Conservation (phyloP, 2,888 invertebrate genomes). For the Zaprionus lineosus region DNA sequence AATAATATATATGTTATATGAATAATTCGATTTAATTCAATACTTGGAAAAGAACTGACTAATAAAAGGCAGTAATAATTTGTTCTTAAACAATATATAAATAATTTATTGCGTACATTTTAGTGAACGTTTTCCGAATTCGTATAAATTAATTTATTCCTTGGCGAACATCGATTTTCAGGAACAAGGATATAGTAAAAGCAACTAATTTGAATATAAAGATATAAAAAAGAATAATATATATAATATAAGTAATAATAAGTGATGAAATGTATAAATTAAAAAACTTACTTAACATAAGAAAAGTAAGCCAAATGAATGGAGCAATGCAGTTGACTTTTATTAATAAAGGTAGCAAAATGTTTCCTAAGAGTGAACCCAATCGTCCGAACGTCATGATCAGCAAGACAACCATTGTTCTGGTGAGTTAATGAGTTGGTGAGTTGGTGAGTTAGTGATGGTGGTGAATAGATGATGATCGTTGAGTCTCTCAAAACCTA, state of each 20-base stretch:
- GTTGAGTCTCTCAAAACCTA: conserved; percentile 23
- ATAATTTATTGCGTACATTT: background rate
- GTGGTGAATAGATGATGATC: background rate
- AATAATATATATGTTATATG: too few species aligned
- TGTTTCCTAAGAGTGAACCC: conserved; percentile 88
- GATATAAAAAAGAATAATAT: background rate
- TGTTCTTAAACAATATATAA: too few species aligned
- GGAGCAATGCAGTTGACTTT: conserved; percentile 87
- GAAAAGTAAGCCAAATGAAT: conserved; percentile 86
- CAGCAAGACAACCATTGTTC: conserved; percentile 88
- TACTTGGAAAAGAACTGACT: too few species aligned
- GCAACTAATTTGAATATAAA: conserved; percentile 38
- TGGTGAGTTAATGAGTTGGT: too few species aligned
- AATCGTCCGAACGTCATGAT: conserved; percentile 88
- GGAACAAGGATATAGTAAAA: conserved; percentile 61
- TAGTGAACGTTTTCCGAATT: too few species aligned
- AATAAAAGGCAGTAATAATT: too few species aligned
- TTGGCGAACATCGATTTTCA: conserved; percentile 50
- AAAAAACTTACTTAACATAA: conserved; percentile 84
- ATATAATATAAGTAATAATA: too few species aligned
- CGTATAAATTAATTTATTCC: conserved; percentile 23
- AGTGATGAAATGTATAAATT: too few species aligned
- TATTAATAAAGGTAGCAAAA: conserved; percentile 87
- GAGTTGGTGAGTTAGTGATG: too few species aligned
- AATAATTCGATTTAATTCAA: too few species aligned